Evolutionary conservation across 2,797 vertebrate genomes (phyloP).

Genomic region (Amphiprion clarkii): DNA sequence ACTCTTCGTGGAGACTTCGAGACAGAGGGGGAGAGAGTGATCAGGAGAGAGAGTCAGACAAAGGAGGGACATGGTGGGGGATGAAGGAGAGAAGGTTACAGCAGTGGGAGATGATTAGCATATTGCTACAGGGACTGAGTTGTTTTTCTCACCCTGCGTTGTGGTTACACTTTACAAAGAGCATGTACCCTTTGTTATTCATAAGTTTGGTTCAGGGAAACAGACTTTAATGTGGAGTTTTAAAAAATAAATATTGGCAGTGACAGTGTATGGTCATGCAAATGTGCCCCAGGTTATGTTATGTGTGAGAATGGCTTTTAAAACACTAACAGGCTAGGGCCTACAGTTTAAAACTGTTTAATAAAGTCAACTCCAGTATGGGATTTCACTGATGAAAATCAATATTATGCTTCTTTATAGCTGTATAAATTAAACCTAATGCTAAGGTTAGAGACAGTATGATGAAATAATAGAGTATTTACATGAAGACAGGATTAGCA

Average conservation of each 20-base stretch:
- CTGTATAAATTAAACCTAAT: conserved; percentile 60
- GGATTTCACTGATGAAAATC: conserved; percentile 62
- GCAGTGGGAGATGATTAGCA: conserved; percentile 71
- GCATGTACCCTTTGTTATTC: conserved; percentile 44
- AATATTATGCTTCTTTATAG: conserved; percentile 57
- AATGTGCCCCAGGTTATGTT: conserved; percentile 44
- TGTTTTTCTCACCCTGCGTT: conserved; percentile 30
- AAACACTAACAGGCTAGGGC: conserved; percentile 37
- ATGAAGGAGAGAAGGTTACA: conserved; percentile 50
- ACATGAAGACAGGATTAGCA: background rate
- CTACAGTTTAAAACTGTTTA: conserved; percentile 50
- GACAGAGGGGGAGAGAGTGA: background rate
- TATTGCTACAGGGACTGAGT: conserved; percentile 61
- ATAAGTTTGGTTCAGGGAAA: conserved; percentile 36
- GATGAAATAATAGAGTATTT: conserved; percentile 45
- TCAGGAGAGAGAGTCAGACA: conserved; percentile 30
- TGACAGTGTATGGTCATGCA: conserved; percentile 24
- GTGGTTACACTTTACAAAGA: conserved; percentile 31
- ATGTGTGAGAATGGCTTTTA: conserved; percentile 26
- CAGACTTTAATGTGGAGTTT: conserved; percentile 33
- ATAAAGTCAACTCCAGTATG: conserved; percentile 44
- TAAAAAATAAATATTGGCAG: conserved; percentile 26
- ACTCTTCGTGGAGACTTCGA: conserved; percentile 21
- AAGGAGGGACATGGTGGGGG: conserved; percentile 43
- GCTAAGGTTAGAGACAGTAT: conserved; percentile 9